Evolutionary conservation across 1,140 invertebrate genomes (phyloP), one percentile per base, ranked within the genome.

Genomic region (Cyphomyrmex costatus): DNA sequence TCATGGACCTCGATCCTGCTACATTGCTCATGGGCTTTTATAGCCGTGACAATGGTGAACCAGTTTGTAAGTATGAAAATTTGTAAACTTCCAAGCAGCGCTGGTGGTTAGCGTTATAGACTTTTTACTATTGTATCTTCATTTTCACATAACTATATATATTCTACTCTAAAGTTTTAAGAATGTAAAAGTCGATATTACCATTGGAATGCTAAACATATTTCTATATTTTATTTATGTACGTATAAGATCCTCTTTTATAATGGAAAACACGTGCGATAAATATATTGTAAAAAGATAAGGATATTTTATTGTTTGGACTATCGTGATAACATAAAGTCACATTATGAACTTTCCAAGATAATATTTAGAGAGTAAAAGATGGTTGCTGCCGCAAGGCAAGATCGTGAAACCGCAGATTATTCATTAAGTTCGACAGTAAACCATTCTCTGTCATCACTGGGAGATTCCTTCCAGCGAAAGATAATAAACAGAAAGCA

Each of bases 31-130:
- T 83, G 53, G 63, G 86, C 89, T 90, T 91, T 91, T 90, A 90
- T 86, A 66, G 89, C 46, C 78, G 51, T 86, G 79, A 84, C 86
- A 83, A 79, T 74, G 42, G 78, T 90, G 89, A 79, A 86, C 86
- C 89, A 90, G 89, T 91, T 91, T 88, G 88, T 85, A 90, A 90
- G 89, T 79, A 86, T 83, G 89, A 90, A 86, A 85, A 79, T 86
- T 82, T 56, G 27, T 82, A 85, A 87, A 63, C 42, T 70, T 61
- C 65, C 36, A 7, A 78, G 33, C 27, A 6, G 21, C 63, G 58
- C 36, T 27, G 6, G n/a, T 27, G 6, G n/a, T 7, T 16, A 33
- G 27, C 8, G 3, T n/a, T n/a, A n/a, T 19, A 16, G 7, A 30
- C 12, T 56, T 51, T 33, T n/a, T n/a, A n/a, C n/a, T 2, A 21